Evolutionary conservation across 2,888 invertebrate genomes (phyloP), one percentile per base, ranked within the genome.

Genomic region (Chalcosyrphus nemorum): DNA sequence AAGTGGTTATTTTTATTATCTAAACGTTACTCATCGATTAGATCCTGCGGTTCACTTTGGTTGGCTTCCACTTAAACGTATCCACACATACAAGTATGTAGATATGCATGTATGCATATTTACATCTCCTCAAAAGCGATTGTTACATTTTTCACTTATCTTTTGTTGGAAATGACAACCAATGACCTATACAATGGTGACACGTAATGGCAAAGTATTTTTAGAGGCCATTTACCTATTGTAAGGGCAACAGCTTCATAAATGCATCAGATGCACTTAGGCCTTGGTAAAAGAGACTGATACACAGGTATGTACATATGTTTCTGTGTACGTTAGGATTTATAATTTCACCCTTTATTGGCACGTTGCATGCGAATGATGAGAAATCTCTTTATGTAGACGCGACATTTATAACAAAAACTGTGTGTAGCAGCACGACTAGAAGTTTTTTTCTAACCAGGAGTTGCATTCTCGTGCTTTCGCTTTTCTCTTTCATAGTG

Each of bases 151-250:
- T 63, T 11, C 32, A 13, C 9, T 9, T 21, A 47, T 32, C 15
- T 9, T 13, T 0, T 47, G 24, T 24, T 1, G 27, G 27, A 45
- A 56, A 68, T n/a, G 50, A 15, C 19, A 21, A 19, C 4, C 21
- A 9, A 38, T 59, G 41, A 41, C 41, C 57, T 61, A 45, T 32
- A n/a, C n/a, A n/a, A n/a, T n/a, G n/a, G n/a, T n/a, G n/a, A n/a
- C n/a, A n/a, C n/a, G n/a, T n/a, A n/a, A n/a, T n/a, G 7, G 43
- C 71, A 54, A 24, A 74, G 43, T 27, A 21, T 61, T 54, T 45
- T 80, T 54, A 61, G 19, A 57, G 63, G 54, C 54, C 76, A 65
- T 77, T 77, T 71, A 81, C 76, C 76, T 65, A 65, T 65, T 81
- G 43, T 59, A 77, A 71, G 43, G 71, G 76, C 47, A 63, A 52